Evolutionary conservation across 2,888 invertebrate species (phyloP).

Genomic region (Lasius platythorax): DNA sequence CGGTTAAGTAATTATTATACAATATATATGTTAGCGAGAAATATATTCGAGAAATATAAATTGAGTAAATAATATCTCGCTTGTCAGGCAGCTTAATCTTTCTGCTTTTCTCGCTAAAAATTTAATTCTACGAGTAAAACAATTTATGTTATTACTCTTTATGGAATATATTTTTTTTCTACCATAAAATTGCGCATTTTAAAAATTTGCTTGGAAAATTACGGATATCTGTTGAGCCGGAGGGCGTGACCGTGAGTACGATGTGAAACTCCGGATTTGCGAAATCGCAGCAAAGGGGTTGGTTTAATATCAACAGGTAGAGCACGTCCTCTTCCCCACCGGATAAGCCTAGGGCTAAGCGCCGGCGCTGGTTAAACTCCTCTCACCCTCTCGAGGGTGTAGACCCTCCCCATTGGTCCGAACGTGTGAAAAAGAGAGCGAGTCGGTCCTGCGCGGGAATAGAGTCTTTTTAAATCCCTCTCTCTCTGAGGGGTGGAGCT

Average conservation of each 20-base stretch:
- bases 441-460: conserved; percentile 80
- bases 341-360: conserved; percentile 85
- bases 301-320: conserved; percentile 85
- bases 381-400: conserved; percentile 85
- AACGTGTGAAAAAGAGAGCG: conserved; percentile 82
- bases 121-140: background rate
- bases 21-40: conserved; percentile 12
- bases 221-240: conserved; percentile 35
- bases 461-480: conserved; percentile 69
- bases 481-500: conserved; percentile 52
- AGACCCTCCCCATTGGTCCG: conserved; percentile 82
- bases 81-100: background rate
- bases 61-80: background rate
- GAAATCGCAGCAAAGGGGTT: conserved; percentile 84
- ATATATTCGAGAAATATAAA: background rate
- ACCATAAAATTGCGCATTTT: background rate
- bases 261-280: conserved; percentile 81
- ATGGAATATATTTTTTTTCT: background rate
- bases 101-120: background rate
- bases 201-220: background rate
- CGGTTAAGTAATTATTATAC: conserved; percentile 35
- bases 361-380: conserved; percentile 85
- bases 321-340: conserved; percentile 78
- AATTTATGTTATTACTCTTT: background rate
- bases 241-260: conserved; percentile 80